Evolutionary conservation across 53 echinoderm and acorn worm genomes (phyloP).

Genomic region (Holothuria leucospilota): DNA sequence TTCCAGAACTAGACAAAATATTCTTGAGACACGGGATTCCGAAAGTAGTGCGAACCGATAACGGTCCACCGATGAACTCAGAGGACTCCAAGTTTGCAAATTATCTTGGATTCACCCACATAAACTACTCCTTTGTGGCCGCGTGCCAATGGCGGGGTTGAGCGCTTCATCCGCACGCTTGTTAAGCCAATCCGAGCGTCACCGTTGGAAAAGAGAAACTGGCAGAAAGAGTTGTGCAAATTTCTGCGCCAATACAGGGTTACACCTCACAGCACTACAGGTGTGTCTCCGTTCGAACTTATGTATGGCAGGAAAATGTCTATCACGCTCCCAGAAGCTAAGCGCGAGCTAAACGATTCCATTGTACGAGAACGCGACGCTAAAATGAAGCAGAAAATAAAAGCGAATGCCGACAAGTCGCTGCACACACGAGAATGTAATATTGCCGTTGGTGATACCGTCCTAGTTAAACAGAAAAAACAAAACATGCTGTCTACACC

Average conservation of each 20-base stretch:
- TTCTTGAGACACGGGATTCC: slow-evolving; percentile 58
- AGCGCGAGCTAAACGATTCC: no score
- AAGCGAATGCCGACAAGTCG: slow-evolving; percentile 54
- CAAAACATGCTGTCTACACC: no score
- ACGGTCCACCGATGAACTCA: slow-evolving; percentile 56
- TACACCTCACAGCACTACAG: no score
- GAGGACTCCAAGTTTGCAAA: slow-evolving; percentile 38
- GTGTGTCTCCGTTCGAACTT: no score
- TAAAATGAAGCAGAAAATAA: slow-evolving; percentile 58
- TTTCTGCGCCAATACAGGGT: slow-evolving; percentile 31
- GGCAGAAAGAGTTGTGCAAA: neutral
- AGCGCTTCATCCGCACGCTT: slow-evolving; percentile 1
- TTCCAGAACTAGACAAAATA: slow-evolving; percentile 62
- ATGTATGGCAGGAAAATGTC: no score
- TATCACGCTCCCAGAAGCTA: no score
- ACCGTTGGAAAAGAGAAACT: neutral
- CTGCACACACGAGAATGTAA: slow-evolving; percentile 26
- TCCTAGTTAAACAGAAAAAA: slow-evolving; percentile 3
- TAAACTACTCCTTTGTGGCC: slow-evolving; percentile 52
- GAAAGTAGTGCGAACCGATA: slow-evolving; percentile 45
- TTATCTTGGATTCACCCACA: slow-evolving; percentile 43
- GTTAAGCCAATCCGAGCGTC: neutral
- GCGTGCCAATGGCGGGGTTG: slow-evolving; percentile 56
- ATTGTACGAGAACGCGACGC: slow-evolving; percentile 69
- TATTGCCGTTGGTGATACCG: slow-evolving; percentile 37